Percentiles rank a stretch among this genome's conserved stretches.
Conservation (phyloP, 2,797 vertebrate species). For the Chelidonichthys spinosus region DNA sequence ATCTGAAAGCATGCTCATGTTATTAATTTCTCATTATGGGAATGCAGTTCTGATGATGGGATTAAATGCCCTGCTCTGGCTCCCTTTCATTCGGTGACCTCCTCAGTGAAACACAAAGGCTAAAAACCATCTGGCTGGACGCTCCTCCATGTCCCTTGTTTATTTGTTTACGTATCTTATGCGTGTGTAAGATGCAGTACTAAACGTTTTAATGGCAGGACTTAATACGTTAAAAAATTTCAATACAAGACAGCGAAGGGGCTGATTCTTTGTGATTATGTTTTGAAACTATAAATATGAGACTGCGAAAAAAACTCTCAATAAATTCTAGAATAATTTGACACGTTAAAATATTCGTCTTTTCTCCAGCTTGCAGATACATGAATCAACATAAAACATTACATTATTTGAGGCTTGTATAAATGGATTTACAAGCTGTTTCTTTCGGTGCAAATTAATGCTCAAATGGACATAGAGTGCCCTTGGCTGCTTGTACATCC, state of each 20-base stretch:
- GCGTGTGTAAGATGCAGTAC: constrained; percentile 3
- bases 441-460: constrained; percentile 68
- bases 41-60: constrained; percentile 85
- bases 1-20: constrained; percentile 86
- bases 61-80: constrained; percentile 79
- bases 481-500: constrained; percentile 78
- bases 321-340: constrained; percentile 20
- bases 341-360: constrained; percentile 3
- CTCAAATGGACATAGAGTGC: constrained; percentile 63
- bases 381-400: constrained; percentile 25
- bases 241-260: background rate
- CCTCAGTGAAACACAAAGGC: constrained; percentile 67
- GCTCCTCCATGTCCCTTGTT: constrained; percentile 64
- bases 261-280: constrained; percentile 20
- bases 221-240: constrained; percentile 43
- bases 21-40: constrained; percentile 88
- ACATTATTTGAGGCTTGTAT: constrained; percentile 33
- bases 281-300: constrained; percentile 21
- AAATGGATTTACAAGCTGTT: constrained; percentile 55
- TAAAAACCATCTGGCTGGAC: constrained; percentile 78
- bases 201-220: constrained; percentile 49
- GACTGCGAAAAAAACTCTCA: constrained; percentile 7
- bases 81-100: constrained; percentile 77
- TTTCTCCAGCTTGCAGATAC: constrained; percentile 18
- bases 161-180: constrained; percentile 69